Base-by-base conservation (phyloP, 2,113 vertebrate species). In the Stigmatopora argus region DNA sequence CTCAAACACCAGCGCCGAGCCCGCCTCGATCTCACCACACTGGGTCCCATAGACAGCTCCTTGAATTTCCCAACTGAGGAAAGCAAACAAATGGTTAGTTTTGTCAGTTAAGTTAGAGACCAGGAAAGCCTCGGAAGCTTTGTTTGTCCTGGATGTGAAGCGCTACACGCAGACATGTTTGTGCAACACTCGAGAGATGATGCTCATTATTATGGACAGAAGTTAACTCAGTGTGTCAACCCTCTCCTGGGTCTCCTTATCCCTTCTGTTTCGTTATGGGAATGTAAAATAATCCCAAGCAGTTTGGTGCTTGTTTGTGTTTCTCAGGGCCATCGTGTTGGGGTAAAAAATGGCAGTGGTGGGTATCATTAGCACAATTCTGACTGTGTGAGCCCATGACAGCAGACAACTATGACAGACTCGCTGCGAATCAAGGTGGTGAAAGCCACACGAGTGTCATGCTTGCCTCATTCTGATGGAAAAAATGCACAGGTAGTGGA, bases 21-120 rank as follows among this genome's bases (percentile, higher is more conserved):
- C 96, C 0, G 96, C 97, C 78, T 96, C 95, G 69, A 98, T 78
- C 17, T 94, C 93, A 69, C 96, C 95, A 87, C 97, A 98, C 72
- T 95, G 93, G 0, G 89, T 91, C 52, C 95, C 93, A 70, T 92
- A 84, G 66, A 92, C 79, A 0, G 94, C 96, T 63, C 97, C 97
- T 21, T 90, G 83, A 64, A 96, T 83, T 60, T 96, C 94, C 97
- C 97, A 99, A 70, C 97, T 95, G 77, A 73, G 75, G 41, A 61
- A 21, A 45, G 18, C 35, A 44, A 44, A 15, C 35, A 60, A 41
- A 60, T 23, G 51, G 51, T 12, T 12, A 23, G 21, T 53, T 53
- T 23, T 19, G 49, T 52, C 9, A 52, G 49, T 10, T 21, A 17
- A 17, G 26, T 34, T 35, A 31, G 15, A 57, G 34, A 57, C 15